A percentile compares a stretch with the other conserved stretches of the same genome.
phyloP scores from a whole-genome alignment of 2,888 invertebrate genomes.

The Cyrtodaria siliqua region DNA sequence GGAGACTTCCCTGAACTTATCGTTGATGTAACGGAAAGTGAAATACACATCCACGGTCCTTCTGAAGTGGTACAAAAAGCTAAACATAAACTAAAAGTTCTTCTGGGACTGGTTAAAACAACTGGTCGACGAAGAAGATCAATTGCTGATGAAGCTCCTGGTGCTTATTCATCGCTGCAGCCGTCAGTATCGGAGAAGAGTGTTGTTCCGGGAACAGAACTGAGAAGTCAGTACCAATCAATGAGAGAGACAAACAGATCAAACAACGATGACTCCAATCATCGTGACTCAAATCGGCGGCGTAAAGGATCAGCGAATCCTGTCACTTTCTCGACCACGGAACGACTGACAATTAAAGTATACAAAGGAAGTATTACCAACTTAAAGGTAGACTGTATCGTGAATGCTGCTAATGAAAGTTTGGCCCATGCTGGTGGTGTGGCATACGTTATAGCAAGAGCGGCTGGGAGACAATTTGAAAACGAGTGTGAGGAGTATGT shows the following conservation, averaged over 20 bases:
- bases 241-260: too few species aligned
- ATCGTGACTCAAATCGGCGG: too few species aligned
- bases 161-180: too few species aligned
- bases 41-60: constrained; percentile 5
- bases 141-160: not conserved
- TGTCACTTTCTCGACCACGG: constrained; percentile 4
- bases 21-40: not conserved
- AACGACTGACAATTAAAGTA: constrained; percentile 24
- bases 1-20: not conserved
- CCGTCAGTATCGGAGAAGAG: too few species aligned
- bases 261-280: too few species aligned
- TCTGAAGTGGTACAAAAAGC: not conserved
- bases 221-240: too few species aligned
- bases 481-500: constrained; percentile 28
- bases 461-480: constrained; percentile 35
- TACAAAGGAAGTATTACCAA: constrained; percentile 33
- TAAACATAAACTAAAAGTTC: constrained; percentile 2
- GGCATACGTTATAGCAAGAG: constrained; percentile 31
- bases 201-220: too few species aligned
- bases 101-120: not conserved
- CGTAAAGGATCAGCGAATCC: not conserved
- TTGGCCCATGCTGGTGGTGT: constrained; percentile 37
- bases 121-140: constrained; percentile 1
- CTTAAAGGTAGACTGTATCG: constrained; percentile 41
- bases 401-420: constrained; percentile 37